These are phyloP conservation scores for Abrostola triplasia DNA, from an alignment of 2,888 invertebrate species.

Conservation along the genomic window DNA sequence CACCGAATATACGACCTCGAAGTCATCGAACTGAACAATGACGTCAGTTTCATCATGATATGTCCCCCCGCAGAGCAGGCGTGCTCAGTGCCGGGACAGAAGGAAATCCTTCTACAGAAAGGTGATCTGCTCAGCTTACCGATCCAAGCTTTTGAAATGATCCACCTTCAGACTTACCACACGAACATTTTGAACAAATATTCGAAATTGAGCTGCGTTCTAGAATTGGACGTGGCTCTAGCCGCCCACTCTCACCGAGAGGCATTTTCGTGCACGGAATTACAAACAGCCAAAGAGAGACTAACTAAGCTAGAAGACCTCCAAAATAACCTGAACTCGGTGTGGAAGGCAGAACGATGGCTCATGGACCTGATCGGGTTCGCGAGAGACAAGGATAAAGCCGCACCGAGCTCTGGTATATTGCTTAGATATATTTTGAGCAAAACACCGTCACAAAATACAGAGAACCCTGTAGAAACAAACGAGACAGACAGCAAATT, in stretches of 20 bases:
- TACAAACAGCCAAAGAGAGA: constrained; percentile 95
- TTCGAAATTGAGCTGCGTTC: constrained; percentile 96
- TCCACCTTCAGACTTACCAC: constrained; percentile 98
- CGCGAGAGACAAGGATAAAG: constrained; percentile 92
- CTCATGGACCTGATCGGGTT: constrained; percentile 98
- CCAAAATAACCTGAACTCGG: constrained; percentile 94
- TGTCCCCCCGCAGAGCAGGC: constrained; percentile 97
- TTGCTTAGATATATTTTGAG: constrained; percentile 81
- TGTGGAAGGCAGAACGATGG: constrained; percentile 99
- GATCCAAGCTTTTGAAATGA: constrained; percentile 97
- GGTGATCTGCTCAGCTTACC: constrained; percentile 96
- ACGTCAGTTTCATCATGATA: constrained; percentile 97
- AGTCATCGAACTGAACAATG: constrained; percentile 96
- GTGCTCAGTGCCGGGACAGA: constrained; percentile 96
- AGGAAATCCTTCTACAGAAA: constrained; percentile 94
- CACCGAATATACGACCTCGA: constrained; percentile 97
- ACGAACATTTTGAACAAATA: constrained; percentile 96
- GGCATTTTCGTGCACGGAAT: constrained; percentile 97
- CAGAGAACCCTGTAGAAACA: constrained; percentile 74
- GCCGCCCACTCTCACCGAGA: constrained; percentile 98
- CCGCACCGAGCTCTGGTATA: constrained; percentile 82
- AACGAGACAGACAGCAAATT: constrained; percentile 83
- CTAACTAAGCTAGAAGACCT: constrained; percentile 94
- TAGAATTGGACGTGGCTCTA: constrained; percentile 96
- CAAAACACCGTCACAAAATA: constrained; percentile 69